These are phyloP conservation scores for Merluccius polli DNA, from an alignment of 2,797 vertebrate genomes.

Conservation along the genomic window DNA sequence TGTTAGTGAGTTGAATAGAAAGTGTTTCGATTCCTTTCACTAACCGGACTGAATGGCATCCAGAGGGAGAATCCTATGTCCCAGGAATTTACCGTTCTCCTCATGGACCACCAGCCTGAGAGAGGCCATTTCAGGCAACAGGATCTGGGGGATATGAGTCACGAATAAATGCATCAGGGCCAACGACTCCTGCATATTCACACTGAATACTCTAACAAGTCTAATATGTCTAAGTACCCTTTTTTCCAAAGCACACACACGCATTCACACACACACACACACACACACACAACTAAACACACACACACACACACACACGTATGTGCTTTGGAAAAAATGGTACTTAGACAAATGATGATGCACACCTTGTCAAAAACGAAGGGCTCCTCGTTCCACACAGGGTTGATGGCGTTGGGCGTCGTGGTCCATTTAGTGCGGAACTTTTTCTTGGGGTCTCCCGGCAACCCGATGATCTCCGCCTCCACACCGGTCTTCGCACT, in stretches of 20 bases:
- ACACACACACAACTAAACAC: neutral
- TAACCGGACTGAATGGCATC: constrained; percentile 88
- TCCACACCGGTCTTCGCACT: constrained; percentile 88
- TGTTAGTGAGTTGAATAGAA: neutral
- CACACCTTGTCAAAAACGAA: constrained; percentile 96
- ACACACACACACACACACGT: neutral
- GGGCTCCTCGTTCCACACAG: constrained; percentile 94
- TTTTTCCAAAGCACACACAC: neutral
- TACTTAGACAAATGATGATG: too few relatives aligned
- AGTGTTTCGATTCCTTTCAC: constrained; percentile 1
- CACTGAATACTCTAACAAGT: neutral
- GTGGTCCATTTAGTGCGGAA: constrained; percentile 88
- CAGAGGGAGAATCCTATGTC: constrained; percentile 90
- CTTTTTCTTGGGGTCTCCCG: constrained; percentile 91
- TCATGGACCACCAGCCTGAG: constrained; percentile 87
- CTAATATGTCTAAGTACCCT: neutral
- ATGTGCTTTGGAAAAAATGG: too few relatives aligned
- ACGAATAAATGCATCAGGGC: constrained; percentile 18
- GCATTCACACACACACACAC: constrained; percentile 9
- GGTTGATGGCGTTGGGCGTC: constrained; percentile 88
- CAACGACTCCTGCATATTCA: neutral
- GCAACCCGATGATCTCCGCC: constrained; percentile 91
- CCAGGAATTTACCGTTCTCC: constrained; percentile 93
- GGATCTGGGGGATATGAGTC: constrained; percentile 72
- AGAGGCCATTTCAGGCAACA: constrained; percentile 90